phyloP scores from a whole-genome alignment of 1,140 invertebrate species.

The Daktulosphaira vitifoliae region DNA sequence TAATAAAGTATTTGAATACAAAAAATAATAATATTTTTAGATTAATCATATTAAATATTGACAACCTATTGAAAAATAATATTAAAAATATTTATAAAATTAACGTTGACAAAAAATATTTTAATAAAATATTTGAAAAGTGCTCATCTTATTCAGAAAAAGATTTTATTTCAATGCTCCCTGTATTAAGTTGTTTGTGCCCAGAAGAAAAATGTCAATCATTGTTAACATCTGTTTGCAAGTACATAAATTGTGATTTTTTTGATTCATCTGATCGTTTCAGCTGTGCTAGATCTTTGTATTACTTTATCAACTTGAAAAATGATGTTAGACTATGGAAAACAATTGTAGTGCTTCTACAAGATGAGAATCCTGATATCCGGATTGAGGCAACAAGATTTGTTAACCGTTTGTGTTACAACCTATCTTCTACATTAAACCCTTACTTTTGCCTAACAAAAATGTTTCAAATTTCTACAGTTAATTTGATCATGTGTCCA shows the following conservation, averaged over 20 bases:
- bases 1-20: neutral
- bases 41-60: conserved; percentile 14
- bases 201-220: neutral
- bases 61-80: neutral
- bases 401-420: neutral
- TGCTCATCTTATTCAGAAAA: neutral
- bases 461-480: conserved; percentile 13
- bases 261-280: conserved; percentile 18
- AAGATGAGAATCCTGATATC: conserved; percentile 20
- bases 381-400: conserved; percentile 3
- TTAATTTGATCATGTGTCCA: neutral
- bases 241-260: conserved; percentile 16
- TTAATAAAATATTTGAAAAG: conserved; percentile 7
- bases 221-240: neutral
- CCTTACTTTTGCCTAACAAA: conserved; percentile 20
- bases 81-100: neutral
- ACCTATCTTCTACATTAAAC: neutral
- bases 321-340: conserved; percentile 18
- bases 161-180: conserved; percentile 23
- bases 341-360: conserved; percentile 2
- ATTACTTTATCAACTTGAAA: conserved; percentile 4
- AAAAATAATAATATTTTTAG: conserved; percentile 1
- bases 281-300: conserved; percentile 5
- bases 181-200: conserved; percentile 24
- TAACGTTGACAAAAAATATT: neutral